Conservation (phyloP, 2,888 invertebrate species). For the Noctua janthe region DNA sequence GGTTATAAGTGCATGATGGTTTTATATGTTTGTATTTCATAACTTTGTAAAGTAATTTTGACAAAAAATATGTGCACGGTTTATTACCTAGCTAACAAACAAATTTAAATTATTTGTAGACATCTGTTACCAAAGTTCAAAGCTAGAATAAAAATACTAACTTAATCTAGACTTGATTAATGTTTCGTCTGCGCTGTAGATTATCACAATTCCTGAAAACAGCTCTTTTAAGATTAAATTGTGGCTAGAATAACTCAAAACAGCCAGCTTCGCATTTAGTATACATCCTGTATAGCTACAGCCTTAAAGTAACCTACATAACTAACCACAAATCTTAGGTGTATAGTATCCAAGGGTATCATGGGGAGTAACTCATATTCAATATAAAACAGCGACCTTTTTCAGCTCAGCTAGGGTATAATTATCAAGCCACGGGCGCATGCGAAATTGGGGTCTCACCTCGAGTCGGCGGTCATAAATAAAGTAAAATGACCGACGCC, state of each 20-base stretch:
- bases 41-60: background rate
- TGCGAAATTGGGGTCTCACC: slow-evolving; percentile 91
- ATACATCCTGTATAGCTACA: slow-evolving; percentile 28
- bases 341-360: slow-evolving; percentile 55
- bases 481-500: slow-evolving; percentile 87
- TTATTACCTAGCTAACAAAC: background rate
- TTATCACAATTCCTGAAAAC: background rate
- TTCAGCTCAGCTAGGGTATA: slow-evolving; percentile 87
- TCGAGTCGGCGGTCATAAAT: slow-evolving; percentile 87
- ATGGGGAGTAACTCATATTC: slow-evolving; percentile 74
- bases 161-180: background rate
- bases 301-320: slow-evolving; percentile 33
- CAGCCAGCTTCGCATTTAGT: background rate
- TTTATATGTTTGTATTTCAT: background rate
- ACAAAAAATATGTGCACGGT: background rate
- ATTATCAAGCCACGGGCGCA: slow-evolving; percentile 88
- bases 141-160: background rate
- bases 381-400: slow-evolving; percentile 87
- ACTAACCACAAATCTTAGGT: slow-evolving; percentile 40
- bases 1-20: background rate
- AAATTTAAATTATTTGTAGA: background rate
- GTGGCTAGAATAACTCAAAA: background rate
- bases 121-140: background rate
- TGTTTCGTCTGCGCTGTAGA: background rate
- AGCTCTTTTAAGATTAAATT: background rate